Evolutionary conservation across 2,888 invertebrate species (phyloP), one percentile per base, ranked within the genome.

Genomic region (Drosophila pseudotalamancana): DNA sequence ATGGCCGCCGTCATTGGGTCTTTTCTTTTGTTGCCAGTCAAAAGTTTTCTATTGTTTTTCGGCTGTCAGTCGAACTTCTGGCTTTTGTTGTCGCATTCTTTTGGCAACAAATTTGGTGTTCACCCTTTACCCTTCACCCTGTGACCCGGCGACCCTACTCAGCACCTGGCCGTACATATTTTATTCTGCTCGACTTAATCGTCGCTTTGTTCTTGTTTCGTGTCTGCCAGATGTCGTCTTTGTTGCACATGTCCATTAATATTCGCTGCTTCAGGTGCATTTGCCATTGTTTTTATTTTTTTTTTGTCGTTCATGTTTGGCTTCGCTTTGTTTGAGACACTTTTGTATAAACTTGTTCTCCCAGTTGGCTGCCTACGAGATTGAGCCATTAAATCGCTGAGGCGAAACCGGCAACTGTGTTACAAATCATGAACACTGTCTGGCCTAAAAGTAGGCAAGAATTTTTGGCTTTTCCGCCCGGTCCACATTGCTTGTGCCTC

Each of bases 121-220:
- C 31, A 67, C 54, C 68, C 67, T 54, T 63, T 37, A 59, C 54
- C 59, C 70, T 25, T 0, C 6, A 19, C 40, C 50, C 35, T 32
- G 18, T 25, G 37, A 64, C 51, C 53, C 56, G n/a, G 5, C 29
- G 42, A 49, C 53, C 63, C 68, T 60, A 72, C 75, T 60, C 29
- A 40, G 29, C 49, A 62, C 67, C 69, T 59, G 67, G 64, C 25
- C 67, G 54, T 72, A 68, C 79, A 84, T 84, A 84, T 87, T 79
- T 86, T 84, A 84, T 84, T 84, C 75, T 70, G 77, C 72, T 77
- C 80, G 84, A 87, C 80, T 82, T 83, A 87, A 77, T 87, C 57
- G 76, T 51, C 57, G 79, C 66, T 81, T 76, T 77, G 80, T 74
- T 82, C 71, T 57, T 54, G 46, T 53, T 56, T 50, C 61, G 34